Evolutionary conservation across 2,888 invertebrate species (phyloP), one percentile per base, ranked within the genome.

Genomic region (Hololepta plana): DNA sequence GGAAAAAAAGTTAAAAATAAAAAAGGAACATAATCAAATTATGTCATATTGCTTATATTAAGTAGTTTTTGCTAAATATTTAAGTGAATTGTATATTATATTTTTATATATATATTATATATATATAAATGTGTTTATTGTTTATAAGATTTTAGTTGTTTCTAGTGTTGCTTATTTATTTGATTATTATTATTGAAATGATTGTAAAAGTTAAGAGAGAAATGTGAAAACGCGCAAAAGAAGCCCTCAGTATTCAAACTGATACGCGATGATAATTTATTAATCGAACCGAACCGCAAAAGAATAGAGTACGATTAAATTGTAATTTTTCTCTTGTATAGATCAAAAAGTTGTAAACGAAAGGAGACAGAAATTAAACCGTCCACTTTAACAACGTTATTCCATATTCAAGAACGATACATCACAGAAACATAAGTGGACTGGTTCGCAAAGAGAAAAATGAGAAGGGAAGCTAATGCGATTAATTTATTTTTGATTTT

Each of bases 101-200:
- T 50, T 50, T 50, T 49, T 50, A 47, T 49, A 49, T 31, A 24
- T 31, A 28, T 28, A 27, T 31, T 31, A 26, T 13, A 12, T 17
- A 17, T 17, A 7, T n/a, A n/a, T n/a, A n/a, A 41, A 40, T 47
- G 45, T 47, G 46, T 47, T 48, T 48, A 44, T 48, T 47, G 44
- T 48, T 47, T 45, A 44, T 47, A 45, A 24, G 24, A 38, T 36
- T 37, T 32, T 32, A 33, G 35, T 37, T 36, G 38, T 38, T 37
- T 38, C 38, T 39, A 38, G 31, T 38, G 35, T 29, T 37, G 35
- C 36, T 36, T 42, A 42, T 38, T 32, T 38, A 38, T 39, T 36
- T 23, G 25, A 16, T 12, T 15, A 17, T 12, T 28, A 28, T 11
- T 32, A 29, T 25, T 29, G 14, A 15, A 31, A 25, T 19, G 30